Percentiles rank a stretch among this genome's conserved stretches.
phyloP scores from a whole-genome alignment of 2,888 invertebrate species.

The Ceramica pisi region DNA sequence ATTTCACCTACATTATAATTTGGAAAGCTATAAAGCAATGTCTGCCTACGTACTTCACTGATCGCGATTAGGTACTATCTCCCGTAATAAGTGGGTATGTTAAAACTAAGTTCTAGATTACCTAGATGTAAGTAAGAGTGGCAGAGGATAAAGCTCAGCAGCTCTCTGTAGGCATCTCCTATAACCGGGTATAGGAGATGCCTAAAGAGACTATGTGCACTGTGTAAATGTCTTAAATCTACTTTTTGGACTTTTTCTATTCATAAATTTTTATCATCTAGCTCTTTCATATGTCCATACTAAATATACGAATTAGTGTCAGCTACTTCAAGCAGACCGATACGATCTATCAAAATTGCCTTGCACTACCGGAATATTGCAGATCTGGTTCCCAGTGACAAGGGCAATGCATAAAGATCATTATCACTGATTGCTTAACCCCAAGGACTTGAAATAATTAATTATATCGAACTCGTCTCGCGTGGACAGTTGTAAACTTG shows the following conservation, averaged over 20 bases:
- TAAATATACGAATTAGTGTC: neutral
- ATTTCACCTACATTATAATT: constrained; percentile 21
- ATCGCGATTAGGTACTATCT: constrained; percentile 10
- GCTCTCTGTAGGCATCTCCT: too few species aligned
- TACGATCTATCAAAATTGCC: constrained; percentile 12
- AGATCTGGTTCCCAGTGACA: constrained; percentile 17
- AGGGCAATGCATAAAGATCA: constrained; percentile 47
- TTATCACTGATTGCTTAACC: constrained; percentile 43
- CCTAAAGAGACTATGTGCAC: neutral
- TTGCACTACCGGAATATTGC: neutral
- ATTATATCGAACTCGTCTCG: constrained; percentile 57
- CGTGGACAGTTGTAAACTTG: constrained; percentile 62
- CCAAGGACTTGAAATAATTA: constrained; percentile 58
- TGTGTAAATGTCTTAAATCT: neutral
- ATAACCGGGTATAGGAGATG: too few species aligned
- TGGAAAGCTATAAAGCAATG: constrained; percentile 14
- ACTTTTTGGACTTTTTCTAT: too few species aligned
- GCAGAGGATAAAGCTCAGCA: too few species aligned
- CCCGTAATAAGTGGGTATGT: constrained; percentile 2
- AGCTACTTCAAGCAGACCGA: neutral
- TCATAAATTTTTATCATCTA: too few species aligned
- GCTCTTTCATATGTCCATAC: neutral
- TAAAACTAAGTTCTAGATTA: neutral
- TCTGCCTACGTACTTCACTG: constrained; percentile 8
- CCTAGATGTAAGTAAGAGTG: too few species aligned